phyloP scores from a whole-genome alignment of 2,797 vertebrate species.

The Chrosomus eos region DNA sequence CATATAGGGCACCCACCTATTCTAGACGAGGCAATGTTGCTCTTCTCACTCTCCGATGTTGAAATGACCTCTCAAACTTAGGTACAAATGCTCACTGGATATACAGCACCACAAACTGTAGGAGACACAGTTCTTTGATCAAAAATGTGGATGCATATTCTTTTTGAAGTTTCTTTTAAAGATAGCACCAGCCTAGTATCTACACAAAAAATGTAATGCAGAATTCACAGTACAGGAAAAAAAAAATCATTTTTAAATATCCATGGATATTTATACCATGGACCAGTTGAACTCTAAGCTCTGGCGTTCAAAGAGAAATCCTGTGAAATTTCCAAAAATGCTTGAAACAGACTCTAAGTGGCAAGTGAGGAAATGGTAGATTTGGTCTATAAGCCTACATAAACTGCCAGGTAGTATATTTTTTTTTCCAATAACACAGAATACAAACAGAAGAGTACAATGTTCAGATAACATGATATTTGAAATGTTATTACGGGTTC shows the following conservation, averaged over 20 bases:
- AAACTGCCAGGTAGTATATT: not conserved
- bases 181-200: conserved; percentile 20
- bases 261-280: conserved; percentile 11
- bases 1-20: conserved; percentile 16
- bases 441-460: not conserved
- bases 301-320: conserved; percentile 18
- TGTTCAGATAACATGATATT: not conserved
- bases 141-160: not conserved
- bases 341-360: conserved; percentile 23
- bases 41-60: conserved; percentile 3
- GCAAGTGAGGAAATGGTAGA: not conserved
- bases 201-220: not conserved
- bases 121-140: not conserved
- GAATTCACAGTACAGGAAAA: not conserved
- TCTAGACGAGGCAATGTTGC: not conserved
- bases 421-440: not conserved
- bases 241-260: conserved; percentile 15
- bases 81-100: not conserved
- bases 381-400: not conserved
- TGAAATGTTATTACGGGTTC: not conserved
- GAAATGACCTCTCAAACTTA: not conserved
- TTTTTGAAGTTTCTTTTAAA: conserved; percentile 22
- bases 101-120: not conserved
- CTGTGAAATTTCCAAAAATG: conserved; percentile 32
- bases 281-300: not conserved